These are phyloP conservation scores for Emys orbicularis DNA, from an alignment of 2,797 vertebrate genomes.

Conservation along the genomic window DNA sequence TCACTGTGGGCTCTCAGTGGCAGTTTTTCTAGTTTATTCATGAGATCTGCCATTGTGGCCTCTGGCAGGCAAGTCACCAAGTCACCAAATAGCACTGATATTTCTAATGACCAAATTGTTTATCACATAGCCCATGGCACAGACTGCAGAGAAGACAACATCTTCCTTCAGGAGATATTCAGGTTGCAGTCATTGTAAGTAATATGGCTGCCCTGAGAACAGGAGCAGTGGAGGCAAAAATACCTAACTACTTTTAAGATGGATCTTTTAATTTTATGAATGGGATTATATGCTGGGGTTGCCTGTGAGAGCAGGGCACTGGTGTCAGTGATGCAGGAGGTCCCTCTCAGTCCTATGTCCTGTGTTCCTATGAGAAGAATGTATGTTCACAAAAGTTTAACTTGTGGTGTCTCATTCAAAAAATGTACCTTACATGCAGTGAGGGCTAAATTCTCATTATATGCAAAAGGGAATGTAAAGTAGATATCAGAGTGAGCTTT, in stretches of 20 bases:
- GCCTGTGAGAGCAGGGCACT: not conserved
- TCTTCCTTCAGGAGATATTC: not conserved
- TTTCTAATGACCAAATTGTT: not conserved
- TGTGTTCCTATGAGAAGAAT: not conserved
- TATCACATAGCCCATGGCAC: not conserved
- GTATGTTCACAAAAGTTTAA: not conserved
- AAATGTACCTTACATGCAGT: not conserved
- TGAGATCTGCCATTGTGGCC: not conserved
- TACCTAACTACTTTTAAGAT: not conserved
- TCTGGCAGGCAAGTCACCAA: not conserved
- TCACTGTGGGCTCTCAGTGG: not conserved
- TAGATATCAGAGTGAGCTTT: not conserved
- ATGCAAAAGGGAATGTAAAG: not conserved
- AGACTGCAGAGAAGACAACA: not conserved
- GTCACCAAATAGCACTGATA: not conserved
- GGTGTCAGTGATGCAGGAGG: not conserved
- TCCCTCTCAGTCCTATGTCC: not conserved
- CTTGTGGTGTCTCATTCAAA: not conserved
- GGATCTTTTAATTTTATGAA: rapidly evolving
- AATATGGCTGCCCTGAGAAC: not conserved
- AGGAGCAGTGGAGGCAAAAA: not conserved
- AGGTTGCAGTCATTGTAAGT: not conserved
- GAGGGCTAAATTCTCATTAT: not conserved
- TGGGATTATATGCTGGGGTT: not conserved
- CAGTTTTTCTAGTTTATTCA: not conserved